Percentiles rank a stretch among this genome's conserved stretches.
These are phyloP conservation scores for Eira barbara DNA, from an alignment of 2,113 vertebrate species.

Conservation along the genomic window DNA sequence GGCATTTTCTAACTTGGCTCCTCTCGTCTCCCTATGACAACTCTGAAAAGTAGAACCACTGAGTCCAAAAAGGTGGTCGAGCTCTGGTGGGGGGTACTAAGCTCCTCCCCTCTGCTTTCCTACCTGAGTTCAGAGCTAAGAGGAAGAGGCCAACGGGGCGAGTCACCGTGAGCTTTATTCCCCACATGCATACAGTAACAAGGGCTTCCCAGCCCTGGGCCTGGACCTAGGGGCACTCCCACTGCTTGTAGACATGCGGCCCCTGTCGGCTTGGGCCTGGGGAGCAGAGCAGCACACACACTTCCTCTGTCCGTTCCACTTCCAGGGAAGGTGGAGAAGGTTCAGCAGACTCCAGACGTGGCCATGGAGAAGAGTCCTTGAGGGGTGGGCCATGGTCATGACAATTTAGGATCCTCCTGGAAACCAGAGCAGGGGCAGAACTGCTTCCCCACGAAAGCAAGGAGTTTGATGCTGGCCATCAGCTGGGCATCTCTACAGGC, in stretches of 20 bases:
- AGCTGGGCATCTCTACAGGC: neutral
- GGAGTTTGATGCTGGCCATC: neutral
- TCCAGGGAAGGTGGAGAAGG: neutral
- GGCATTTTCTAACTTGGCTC: neutral
- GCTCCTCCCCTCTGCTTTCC: neutral
- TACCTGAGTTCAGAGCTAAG: neutral
- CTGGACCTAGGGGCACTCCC: no score
- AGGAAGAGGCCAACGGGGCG: no score
- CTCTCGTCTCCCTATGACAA: neutral
- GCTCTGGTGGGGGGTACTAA: no score
- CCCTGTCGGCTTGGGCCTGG: no score
- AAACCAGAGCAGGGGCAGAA: neutral
- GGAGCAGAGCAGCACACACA: no score
- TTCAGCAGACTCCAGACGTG: neutral
- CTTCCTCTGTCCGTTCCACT: neutral
- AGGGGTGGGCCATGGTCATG: no score
- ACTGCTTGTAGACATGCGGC: accelerated
- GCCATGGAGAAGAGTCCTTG: neutral
- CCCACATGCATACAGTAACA: no score
- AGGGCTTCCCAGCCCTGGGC: no score
- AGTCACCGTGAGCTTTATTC: no score
- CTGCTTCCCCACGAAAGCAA: neutral
- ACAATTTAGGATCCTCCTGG: neutral
- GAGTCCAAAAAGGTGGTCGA: neutral
- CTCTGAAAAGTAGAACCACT: neutral